Evolutionary conservation across 1,140 invertebrate genomes (phyloP).

Genomic region (Gerris buenoi): DNA sequence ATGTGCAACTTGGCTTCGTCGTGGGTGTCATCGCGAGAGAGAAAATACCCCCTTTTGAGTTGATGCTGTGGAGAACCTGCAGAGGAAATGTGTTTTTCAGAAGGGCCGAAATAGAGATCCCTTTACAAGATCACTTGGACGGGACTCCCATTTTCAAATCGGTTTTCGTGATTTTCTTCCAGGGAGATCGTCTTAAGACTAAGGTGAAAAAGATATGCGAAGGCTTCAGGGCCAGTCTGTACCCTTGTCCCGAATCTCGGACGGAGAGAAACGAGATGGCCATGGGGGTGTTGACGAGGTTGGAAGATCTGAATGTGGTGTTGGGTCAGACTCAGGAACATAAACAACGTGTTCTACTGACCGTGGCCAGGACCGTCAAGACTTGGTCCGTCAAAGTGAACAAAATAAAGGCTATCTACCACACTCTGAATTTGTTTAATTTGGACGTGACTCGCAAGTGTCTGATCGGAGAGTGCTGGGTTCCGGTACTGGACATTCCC

Average conservation of each 20-base stretch:
- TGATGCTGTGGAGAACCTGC: constrained; percentile 74
- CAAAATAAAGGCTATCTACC: constrained; percentile 85
- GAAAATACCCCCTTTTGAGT: constrained; percentile 45
- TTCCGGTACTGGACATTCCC: constrained; percentile 72
- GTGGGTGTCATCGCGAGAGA: constrained; percentile 4
- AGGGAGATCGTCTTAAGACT: constrained; percentile 94
- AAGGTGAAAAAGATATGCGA: constrained; percentile 87
- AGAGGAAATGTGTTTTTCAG: constrained; percentile 77
- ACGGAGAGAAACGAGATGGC: constrained; percentile 79
- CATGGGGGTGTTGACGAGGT: constrained; percentile 74
- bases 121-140: constrained; percentile 61
- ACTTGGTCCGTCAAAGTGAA: constrained; percentile 84
- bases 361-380: constrained; percentile 76
- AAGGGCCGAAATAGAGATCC: constrained; percentile 66
- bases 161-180: constrained; percentile 97
- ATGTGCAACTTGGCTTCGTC: not conserved
- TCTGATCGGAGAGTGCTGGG: constrained; percentile 96
- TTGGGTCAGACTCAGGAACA: constrained; percentile 81
- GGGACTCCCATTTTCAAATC: constrained; percentile 43
- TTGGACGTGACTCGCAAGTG: constrained; percentile 84
- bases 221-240: constrained; percentile 85
- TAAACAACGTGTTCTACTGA: constrained; percentile 67
- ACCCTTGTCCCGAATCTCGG: constrained; percentile 79
- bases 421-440: constrained; percentile 80
- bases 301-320: constrained; percentile 66